A percentile compares a stretch with the other conserved stretches of the same genome.
These are phyloP conservation scores for Ciconia boyciana DNA, from an alignment of 2,113 vertebrate genomes.

Conservation along the genomic window DNA sequence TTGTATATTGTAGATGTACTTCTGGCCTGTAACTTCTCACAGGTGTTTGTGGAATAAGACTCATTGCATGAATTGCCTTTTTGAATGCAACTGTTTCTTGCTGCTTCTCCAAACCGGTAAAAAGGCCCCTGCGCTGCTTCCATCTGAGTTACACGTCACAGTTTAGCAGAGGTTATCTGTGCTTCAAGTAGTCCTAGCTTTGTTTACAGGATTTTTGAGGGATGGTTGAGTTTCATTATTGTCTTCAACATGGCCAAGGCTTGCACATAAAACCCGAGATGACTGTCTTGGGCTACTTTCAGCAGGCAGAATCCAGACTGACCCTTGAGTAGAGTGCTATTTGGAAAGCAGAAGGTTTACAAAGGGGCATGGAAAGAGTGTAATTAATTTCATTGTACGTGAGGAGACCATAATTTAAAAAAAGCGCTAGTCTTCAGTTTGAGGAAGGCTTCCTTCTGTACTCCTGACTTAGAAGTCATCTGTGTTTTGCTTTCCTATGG, in stretches of 20 bases:
- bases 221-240: not conserved
- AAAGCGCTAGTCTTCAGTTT: not conserved
- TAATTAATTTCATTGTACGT: not conserved
- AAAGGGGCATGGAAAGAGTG: not conserved
- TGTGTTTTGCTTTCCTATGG: not conserved
- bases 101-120: not conserved
- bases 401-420: not conserved
- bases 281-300: not conserved
- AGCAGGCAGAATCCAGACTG: not conserved
- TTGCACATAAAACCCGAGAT: not conserved
- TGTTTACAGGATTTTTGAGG: not conserved
- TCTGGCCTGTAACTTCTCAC: not conserved
- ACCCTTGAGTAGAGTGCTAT: not conserved
- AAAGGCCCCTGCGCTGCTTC: not conserved
- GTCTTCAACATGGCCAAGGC: not conserved
- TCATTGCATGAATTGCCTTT: not conserved
- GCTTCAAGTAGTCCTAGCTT: not conserved
- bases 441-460: not conserved
- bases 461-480: not conserved
- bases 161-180: not conserved
- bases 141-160: not conserved
- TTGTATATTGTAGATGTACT: accelerated
- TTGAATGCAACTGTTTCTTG: not conserved
- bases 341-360: not conserved
- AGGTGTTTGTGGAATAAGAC: not conserved